phyloP scores from a whole-genome alignment of 2,888 invertebrate species.

The Papilio gigon region DNA sequence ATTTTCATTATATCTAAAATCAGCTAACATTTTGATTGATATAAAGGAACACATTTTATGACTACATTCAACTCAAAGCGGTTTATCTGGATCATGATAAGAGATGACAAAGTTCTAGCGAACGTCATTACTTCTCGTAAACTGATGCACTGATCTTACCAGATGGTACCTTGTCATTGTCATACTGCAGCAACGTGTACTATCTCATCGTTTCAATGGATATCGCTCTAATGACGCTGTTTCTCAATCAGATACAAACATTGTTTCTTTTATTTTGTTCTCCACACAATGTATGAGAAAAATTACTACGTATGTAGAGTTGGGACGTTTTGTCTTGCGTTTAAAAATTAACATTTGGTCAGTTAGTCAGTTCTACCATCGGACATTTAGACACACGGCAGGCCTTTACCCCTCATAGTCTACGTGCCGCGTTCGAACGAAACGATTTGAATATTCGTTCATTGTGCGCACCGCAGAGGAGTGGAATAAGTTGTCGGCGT shows the following conservation, averaged over 20 bases:
- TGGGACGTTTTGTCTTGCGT: no score
- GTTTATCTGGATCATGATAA: slow-evolving; percentile 64
- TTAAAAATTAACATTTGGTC: no score
- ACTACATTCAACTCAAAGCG: slow-evolving; percentile 43
- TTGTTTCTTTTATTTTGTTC: slow-evolving; percentile 54
- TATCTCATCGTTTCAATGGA: slow-evolving; percentile 59
- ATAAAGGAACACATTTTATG: slow-evolving; percentile 66
- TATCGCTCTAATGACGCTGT: slow-evolving; percentile 61
- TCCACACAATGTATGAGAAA: slow-evolving; percentile 58
- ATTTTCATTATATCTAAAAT: background rate
- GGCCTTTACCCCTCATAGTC: no score
- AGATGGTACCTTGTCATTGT: slow-evolving; percentile 34
- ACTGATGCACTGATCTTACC: background rate
- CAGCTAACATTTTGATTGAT: slow-evolving; percentile 59
- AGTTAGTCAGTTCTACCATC: no score
- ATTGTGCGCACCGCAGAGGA: no score
- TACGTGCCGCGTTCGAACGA: no score
- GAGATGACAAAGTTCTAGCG: slow-evolving; percentile 37
- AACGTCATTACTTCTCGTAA: slow-evolving; percentile 36
- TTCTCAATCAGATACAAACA: slow-evolving; percentile 57
- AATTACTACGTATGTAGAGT: background rate
- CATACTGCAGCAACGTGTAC: background rate
- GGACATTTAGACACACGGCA: no score
- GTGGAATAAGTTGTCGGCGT: no score
- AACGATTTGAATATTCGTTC: no score